Evolutionary conservation across 2,797 vertebrate genomes (phyloP), one percentile per base, ranked within the genome.

Genomic region (Parotocinclus haroldoi): DNA sequence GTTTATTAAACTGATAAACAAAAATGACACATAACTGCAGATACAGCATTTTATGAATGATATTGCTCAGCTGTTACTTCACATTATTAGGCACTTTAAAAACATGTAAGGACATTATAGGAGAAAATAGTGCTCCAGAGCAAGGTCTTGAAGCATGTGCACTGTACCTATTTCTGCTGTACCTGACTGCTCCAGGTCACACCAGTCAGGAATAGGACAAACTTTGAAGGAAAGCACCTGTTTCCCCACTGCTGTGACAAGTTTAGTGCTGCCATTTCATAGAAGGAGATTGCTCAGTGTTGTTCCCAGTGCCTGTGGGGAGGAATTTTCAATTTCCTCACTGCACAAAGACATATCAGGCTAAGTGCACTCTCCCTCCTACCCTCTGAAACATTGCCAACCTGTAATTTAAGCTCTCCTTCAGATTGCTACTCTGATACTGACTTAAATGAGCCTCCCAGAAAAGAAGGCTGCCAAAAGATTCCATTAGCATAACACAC

Each of bases 291-390:
- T 68, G 71, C 62, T 63, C 57, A 40, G 48, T 38, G 52, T 57
- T 46, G 42, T 62, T 73, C 60, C 63, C 63, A 48, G 65, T 49
- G 67, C 70, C 63, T 39, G 44, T 39, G 55, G 67, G 69, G 63
- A 56, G 69, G 69, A 75, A 69, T 75, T 78, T 78, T 78, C 76
- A 78, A 78, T 78, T 75, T 78, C 60, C 73, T 68, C 64, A 50
- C 55, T 69, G 62, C 68, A 73, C 66, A 73, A 70, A 78, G 73
- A 78, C 63, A 69, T 78, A 75, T 78, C 66, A 69, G 76, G 72
- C 63, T 75, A 73, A 73, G 70, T 70, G 73, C 58, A 66, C 53
- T 65, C 59, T 65, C 49, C 53, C 67, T 72, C 68, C 66, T 62
- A 70, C 71, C 62, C 61, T 51, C 73, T 78, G 77, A 77, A 76